Evolutionary conservation across 2,888 invertebrate genomes (phyloP), one percentile per base, ranked within the genome.

Genomic region (Epirrhoe alternata): DNA sequence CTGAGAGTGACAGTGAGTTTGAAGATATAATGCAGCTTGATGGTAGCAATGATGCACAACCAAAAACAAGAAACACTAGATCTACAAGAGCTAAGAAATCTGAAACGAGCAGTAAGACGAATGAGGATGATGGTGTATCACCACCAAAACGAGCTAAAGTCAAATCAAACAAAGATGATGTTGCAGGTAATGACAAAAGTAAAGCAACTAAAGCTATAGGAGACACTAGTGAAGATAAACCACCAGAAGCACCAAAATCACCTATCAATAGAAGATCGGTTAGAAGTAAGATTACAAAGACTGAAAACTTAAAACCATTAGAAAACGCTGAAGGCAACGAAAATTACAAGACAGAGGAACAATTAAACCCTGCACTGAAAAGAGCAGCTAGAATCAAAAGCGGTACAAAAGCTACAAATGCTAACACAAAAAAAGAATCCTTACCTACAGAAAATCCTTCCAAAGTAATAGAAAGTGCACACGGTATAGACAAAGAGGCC

Each of bases 111-210:
- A 14, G 12, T 61, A 74, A 69, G 59, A 53, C 58, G 42, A 69
- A 67, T 56, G 78, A 78, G 16, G 70, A 74, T 35, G 82, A 86
- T 64, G 81, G 79, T 74, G 81, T 86, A 6, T 89, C 88, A 14
- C 90, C 90, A 49, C 86, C 90, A 30, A 92, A 92, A 81, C 79
- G 79, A 66, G 63, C 78, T n/a, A 86, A 79, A 74, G 81, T 69
- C 52, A 65, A 16, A 24, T 57, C 58, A 8, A 59, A 58, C 6
- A 4, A n/a, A 14, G 6, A 24, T 52, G 38, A 38, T 10, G 35
- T 38, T 53, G 24, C 57, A 16, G 33, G 12, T 56, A 45, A 63
- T 31, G 14, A 10, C 8, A 54, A 57, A 65, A 33, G 8, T 38
- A 52, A 68, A 55, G 12, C 47, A 0, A 12, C 47, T 30, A 52